phyloP scores from a whole-genome alignment of 2,113 vertebrate species.

The Phalacrocorax carbo region DNA sequence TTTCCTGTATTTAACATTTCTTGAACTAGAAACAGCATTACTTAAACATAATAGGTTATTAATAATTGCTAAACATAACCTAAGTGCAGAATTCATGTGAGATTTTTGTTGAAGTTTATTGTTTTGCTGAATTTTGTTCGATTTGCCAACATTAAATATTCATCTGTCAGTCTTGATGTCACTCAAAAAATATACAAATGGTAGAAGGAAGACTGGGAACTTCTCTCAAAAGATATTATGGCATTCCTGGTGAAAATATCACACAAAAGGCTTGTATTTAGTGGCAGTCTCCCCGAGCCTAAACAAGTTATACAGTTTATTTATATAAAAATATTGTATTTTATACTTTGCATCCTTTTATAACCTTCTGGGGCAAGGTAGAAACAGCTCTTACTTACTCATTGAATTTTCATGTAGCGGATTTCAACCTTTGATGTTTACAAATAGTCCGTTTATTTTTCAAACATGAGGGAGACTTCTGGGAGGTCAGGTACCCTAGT shows the following conservation, averaged over 20 bases:
- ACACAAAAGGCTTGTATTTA: not conserved
- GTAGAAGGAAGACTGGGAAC: not conserved
- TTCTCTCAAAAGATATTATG: not conserved
- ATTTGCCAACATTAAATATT: not conserved
- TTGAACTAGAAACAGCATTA: conserved; percentile 52
- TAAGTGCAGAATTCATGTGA: not conserved
- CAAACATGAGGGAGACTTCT: not conserved
- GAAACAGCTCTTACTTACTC: not conserved
- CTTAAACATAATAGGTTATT: conserved; percentile 6
- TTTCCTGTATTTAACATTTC: conserved; percentile 18
- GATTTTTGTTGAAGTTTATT: conserved; percentile 3
- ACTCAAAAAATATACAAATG: not conserved
- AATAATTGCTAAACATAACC: conserved; percentile 35
- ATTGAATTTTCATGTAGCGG: not conserved
- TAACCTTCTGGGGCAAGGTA: not conserved
- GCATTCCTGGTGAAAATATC: not conserved
- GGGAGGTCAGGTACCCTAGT: not conserved
- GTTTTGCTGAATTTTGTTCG: conserved; percentile 10
- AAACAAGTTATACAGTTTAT: not conserved
- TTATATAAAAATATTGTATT: not conserved
- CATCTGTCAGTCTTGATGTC: not conserved
- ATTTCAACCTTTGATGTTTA: not conserved
- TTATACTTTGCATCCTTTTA: not conserved
- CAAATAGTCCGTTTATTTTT: not conserved
- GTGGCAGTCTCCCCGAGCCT: not conserved